Percentiles rank a stretch among this genome's conserved stretches.
Conservation (phyloP, 2,797 vertebrate species). For the Enteromius thamalakanensis region DNA sequence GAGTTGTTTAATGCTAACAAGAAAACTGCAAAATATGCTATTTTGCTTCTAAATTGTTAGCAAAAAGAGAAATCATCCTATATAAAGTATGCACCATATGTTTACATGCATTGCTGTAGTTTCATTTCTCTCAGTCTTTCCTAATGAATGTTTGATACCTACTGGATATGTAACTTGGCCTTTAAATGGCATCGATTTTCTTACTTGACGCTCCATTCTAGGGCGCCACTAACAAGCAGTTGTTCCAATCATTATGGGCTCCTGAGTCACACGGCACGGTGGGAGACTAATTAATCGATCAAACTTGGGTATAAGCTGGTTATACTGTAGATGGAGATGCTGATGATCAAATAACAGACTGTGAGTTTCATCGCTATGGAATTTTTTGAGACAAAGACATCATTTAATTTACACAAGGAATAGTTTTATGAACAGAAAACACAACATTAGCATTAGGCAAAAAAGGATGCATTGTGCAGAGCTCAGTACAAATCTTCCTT, state of each 20-base stretch:
- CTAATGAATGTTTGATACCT: constrained; percentile 32
- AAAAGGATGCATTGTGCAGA: not conserved
- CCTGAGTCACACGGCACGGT: constrained; percentile 46
- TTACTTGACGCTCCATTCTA: constrained; percentile 48
- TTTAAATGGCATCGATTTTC: constrained; percentile 63
- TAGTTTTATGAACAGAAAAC: not conserved
- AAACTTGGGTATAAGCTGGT: constrained; percentile 23
- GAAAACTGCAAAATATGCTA: not conserved
- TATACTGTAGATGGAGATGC: constrained; percentile 1
- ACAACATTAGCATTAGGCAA: not conserved
- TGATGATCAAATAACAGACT: not conserved
- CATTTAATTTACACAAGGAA: not conserved
- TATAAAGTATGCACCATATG: not conserved
- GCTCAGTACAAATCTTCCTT: constrained; percentile 28
- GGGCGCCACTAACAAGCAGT: constrained; percentile 43
- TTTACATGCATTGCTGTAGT: constrained; percentile 11
- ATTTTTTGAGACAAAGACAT: not conserved
- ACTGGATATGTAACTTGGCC: constrained; percentile 50
- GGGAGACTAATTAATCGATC: constrained; percentile 50
- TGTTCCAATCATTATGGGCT: constrained; percentile 53
- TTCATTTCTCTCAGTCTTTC: constrained; percentile 13
- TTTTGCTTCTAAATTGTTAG: not conserved
- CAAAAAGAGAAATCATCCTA: not conserved
- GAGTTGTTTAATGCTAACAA: not conserved
- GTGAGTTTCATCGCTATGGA: not conserved